Percentiles rank a stretch among this genome's conserved stretches.
phyloP scores from a whole-genome alignment of 2,113 vertebrate genomes.

The Typhlomys cinereus region DNA sequence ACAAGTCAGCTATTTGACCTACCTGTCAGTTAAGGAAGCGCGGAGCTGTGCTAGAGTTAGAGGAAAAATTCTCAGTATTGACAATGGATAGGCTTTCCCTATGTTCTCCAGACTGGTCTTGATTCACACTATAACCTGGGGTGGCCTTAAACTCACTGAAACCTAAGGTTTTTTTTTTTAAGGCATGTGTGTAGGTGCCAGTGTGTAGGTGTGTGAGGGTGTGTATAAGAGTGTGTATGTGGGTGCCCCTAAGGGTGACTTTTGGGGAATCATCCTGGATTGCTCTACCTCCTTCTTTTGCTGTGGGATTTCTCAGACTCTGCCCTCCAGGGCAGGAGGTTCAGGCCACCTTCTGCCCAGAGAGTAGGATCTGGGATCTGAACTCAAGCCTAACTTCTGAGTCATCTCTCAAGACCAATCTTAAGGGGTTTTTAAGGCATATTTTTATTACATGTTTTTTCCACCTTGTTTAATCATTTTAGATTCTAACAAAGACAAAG shows the following conservation, averaged over 20 bases:
- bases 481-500: no score
- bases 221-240: no score
- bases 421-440: neutral
- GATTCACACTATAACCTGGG: neutral
- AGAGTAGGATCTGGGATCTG: neutral
- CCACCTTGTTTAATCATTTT: neutral
- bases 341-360: no score
- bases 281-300: no score
- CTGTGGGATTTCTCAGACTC: no score
- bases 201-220: neutral
- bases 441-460: conserved; percentile 4
- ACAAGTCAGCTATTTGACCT: conserved; percentile 22
- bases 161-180: neutral
- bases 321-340: no score
- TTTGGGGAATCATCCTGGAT: no score
- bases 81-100: neutral
- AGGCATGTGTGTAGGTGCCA: neutral
- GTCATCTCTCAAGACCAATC: neutral
- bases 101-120: neutral
- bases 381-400: neutral
- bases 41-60: neutral
- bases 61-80: neutral
- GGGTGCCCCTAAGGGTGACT: no score
- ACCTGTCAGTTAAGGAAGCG: conserved; percentile 4
- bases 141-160: neutral